phyloP scores from a whole-genome alignment of 92 coral and sea anemone genomes.

The Umimayanthus kanabou region DNA sequence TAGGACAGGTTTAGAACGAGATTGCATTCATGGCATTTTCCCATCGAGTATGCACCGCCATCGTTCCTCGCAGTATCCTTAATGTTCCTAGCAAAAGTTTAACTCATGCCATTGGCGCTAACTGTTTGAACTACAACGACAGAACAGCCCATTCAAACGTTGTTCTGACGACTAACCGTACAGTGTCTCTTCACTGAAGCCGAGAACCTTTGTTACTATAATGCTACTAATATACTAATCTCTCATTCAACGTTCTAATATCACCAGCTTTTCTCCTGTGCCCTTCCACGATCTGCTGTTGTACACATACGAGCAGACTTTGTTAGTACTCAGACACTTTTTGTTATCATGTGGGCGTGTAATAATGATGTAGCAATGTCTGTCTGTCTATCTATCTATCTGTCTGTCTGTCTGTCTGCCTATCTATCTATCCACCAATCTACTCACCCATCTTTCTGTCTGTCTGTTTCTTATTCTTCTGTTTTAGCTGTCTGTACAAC shows the following conservation, averaged over 20 bases:
- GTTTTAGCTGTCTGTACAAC: background rate
- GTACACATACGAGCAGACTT: constrained; percentile 7
- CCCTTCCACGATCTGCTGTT: constrained; percentile 7
- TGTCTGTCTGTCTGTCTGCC: background rate
- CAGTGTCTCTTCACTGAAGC: background rate
- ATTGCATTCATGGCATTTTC: too few species aligned
- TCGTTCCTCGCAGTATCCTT: too few species aligned
- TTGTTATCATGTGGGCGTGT: background rate
- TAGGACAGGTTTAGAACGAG: too few species aligned
- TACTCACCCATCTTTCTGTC: background rate
- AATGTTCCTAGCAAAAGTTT: too few species aligned
- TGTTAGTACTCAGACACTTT: constrained; percentile 20
- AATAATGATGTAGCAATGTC: too few species aligned
- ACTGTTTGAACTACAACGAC: too few species aligned
- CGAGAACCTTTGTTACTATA: background rate
- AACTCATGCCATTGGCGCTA: too few species aligned
- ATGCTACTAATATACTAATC: background rate
- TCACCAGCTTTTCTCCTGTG: constrained; percentile 15
- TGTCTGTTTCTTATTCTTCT: background rate
- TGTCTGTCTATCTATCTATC: background rate
- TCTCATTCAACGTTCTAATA: background rate
- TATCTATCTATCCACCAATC: background rate
- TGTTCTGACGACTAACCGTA: too few species aligned
- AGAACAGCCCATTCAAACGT: too few species aligned
- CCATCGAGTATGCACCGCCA: too few species aligned